These are phyloP conservation scores for Pristionchus maxplancki DNA, from an alignment of 2,888 invertebrate genomes.

Conservation along the genomic window DNA sequence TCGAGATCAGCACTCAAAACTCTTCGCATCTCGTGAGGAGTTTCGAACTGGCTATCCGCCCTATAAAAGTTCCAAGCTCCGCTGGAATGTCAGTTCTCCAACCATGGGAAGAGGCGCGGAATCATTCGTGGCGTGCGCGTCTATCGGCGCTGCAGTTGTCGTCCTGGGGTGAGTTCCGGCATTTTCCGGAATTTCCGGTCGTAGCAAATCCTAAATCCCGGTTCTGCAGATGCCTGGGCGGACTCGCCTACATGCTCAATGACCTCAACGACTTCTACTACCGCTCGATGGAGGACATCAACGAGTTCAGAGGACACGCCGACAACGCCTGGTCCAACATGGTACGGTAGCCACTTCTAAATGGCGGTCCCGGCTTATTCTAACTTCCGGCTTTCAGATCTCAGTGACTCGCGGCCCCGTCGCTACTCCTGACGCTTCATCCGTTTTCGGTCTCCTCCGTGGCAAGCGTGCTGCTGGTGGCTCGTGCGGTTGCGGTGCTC, in stretches of 20 bases:
- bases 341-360: background rate
- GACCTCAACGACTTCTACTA: slow-evolving; percentile 53
- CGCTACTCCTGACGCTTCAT: slow-evolving; percentile 4
- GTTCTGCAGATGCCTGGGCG: slow-evolving; percentile 45
- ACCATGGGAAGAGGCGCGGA: slow-evolving; percentile 47
- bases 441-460: slow-evolving; percentile 44
- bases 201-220: background rate
- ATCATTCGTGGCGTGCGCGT: slow-evolving; percentile 29
- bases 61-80: background rate
- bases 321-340: slow-evolving; percentile 41
- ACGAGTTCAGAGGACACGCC: slow-evolving; percentile 47
- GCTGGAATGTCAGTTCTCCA: background rate
- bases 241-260: slow-evolving; percentile 51
- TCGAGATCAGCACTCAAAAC: background rate
- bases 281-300: slow-evolving; percentile 38
- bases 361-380: background rate
- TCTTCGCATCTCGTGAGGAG: background rate
- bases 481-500: slow-evolving; percentile 50
- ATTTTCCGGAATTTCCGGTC: background rate
- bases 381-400: background rate
- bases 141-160: slow-evolving; percentile 32
- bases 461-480: slow-evolving; percentile 41
- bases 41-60: background rate
- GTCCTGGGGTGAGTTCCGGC: slow-evolving; percentile 15
- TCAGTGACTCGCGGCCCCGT: slow-evolving; percentile 37